Conservation (phyloP, 1,140 invertebrate genomes). For the Leptonema lineaticorne region DNA sequence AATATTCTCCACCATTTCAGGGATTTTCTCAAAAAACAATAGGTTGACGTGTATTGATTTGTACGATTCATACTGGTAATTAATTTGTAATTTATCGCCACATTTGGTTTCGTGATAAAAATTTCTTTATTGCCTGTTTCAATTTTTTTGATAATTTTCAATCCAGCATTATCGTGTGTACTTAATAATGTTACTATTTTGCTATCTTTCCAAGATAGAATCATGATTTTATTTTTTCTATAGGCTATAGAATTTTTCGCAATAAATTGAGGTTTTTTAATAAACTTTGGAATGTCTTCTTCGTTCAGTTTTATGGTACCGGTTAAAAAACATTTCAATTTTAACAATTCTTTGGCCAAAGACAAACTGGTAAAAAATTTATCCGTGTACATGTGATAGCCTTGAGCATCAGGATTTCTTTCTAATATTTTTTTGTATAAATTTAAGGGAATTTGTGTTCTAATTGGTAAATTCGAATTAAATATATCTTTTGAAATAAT, state of each 20-base stretch:
- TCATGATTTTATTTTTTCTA: no score
- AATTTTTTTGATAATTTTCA: neutral
- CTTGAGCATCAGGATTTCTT: neutral
- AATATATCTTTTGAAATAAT: neutral
- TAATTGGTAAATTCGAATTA: neutral
- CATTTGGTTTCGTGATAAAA: conserved; percentile 35
- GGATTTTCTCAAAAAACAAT: conserved; percentile 44
- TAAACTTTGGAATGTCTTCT: neutral
- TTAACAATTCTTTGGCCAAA: neutral
- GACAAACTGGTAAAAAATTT: neutral
- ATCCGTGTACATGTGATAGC: neutral
- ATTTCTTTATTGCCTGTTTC: neutral
- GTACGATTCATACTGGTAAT: conserved; percentile 43
- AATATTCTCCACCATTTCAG: conserved; percentile 43
- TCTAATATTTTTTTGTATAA: neutral
- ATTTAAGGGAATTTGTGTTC: neutral
- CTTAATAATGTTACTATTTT: neutral
- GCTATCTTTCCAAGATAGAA: neutral
- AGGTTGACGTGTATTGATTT: conserved; percentile 44
- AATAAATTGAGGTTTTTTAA: no score
- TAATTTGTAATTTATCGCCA: conserved; percentile 43
- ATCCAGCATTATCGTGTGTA: neutral
- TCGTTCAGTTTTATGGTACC: neutral
- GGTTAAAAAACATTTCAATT: neutral
- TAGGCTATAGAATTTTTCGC: no score